These are phyloP conservation scores for Dicaeum eximium DNA, from an alignment of 2,113 vertebrate genomes.

Conservation along the genomic window DNA sequence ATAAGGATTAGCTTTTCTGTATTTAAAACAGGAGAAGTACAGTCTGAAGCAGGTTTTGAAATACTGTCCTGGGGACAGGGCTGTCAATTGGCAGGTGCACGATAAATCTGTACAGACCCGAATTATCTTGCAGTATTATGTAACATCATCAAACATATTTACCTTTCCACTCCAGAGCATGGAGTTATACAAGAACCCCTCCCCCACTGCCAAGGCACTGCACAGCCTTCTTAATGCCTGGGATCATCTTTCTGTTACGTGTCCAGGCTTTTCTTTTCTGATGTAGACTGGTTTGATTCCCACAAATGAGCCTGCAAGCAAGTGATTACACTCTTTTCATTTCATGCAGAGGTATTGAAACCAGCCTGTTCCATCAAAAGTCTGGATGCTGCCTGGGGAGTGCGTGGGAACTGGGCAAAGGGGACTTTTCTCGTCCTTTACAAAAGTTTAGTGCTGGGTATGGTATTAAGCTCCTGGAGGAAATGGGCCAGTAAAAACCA, in stretches of 20 bases:
- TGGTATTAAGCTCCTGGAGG: not conserved
- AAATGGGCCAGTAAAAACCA: not conserved
- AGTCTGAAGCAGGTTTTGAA: not conserved
- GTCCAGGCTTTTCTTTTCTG: slow-evolving; percentile 25
- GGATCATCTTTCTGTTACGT: not conserved
- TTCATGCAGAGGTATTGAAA: not conserved
- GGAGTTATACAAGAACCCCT: not conserved
- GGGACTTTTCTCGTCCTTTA: not conserved
- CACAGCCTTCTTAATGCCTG: not conserved
- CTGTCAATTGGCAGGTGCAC: not conserved
- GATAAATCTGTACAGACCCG: fast-evolving
- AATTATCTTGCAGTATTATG: not conserved
- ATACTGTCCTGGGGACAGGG: not conserved
- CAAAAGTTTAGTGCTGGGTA: not conserved
- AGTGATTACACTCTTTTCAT: not conserved
- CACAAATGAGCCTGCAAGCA: not conserved
- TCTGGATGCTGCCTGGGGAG: not conserved
- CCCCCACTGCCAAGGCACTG: not conserved
- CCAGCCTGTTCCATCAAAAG: not conserved
- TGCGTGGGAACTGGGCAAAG: slow-evolving; percentile 15
- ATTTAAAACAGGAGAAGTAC: not conserved
- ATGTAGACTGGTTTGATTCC: not conserved
- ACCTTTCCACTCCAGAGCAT: not conserved
- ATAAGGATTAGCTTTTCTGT: not conserved
- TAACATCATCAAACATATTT: not conserved